Percentiles rank a stretch among this genome's conserved stretches.
Evolutionary conservation across 2,113 vertebrate species (phyloP).

Genomic region (Petaurus breviceps): DNA sequence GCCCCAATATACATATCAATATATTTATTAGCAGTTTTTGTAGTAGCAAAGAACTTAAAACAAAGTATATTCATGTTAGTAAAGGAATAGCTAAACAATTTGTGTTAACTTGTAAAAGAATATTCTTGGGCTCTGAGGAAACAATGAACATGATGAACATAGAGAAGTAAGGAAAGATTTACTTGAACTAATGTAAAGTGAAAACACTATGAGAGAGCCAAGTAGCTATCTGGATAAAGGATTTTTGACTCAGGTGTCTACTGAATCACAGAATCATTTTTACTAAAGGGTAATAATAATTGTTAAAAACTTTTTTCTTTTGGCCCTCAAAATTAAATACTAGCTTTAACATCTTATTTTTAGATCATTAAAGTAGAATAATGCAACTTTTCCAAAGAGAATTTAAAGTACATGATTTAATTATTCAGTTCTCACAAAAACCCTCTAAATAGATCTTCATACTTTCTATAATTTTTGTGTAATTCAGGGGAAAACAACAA

Average conservation of each 20-base stretch:
- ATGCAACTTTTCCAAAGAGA: neutral
- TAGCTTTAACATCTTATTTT: slow-evolving; percentile 37
- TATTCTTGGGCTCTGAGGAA: neutral
- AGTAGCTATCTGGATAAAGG: neutral
- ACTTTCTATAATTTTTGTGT: slow-evolving; percentile 33
- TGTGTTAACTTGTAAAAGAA: neutral
- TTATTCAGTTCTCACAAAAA: slow-evolving; percentile 12
- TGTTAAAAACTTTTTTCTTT: slow-evolving; percentile 45
- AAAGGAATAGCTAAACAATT: neutral
- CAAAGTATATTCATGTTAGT: neutral
- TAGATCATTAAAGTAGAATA: slow-evolving; percentile 17
- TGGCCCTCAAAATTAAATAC: slow-evolving; percentile 1
- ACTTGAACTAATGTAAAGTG: neutral
- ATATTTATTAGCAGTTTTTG: neutral
- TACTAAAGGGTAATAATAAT: slow-evolving; percentile 4
- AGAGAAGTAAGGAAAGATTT: neutral
- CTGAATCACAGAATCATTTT: slow-evolving; percentile 22
- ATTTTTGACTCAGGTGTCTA: neutral
- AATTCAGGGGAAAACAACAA: slow-evolving; percentile 37
- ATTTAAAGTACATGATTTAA: neutral
- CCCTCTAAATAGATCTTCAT: neutral
- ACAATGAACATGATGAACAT: neutral
- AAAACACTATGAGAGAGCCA: neutral
- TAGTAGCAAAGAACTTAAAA: neutral
- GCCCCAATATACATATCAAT: neutral